These are phyloP conservation scores for Triplophysa rosa DNA, from an alignment of 2,113 vertebrate species.

Conservation along the genomic window DNA sequence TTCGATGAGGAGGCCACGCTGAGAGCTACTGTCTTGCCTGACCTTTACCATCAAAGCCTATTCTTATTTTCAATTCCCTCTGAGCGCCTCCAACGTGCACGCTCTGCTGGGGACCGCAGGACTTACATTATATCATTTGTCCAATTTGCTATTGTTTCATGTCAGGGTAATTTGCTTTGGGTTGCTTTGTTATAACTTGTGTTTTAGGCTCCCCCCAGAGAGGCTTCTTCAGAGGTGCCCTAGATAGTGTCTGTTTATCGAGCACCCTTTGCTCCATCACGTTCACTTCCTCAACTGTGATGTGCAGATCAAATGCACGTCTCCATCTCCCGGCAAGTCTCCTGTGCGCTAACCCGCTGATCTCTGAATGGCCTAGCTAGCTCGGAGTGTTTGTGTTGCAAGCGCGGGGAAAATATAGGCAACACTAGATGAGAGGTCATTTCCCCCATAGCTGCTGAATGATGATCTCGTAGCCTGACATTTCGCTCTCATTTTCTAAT, in stretches of 20 bases:
- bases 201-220: conserved; percentile 70
- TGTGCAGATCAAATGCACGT: conserved; percentile 73
- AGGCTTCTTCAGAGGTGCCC: conserved; percentile 69
- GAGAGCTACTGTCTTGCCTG: conserved; percentile 70
- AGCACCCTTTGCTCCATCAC: conserved; percentile 73
- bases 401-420: conserved; percentile 25
- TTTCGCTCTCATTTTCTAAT: conserved; percentile 55
- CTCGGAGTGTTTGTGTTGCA: conserved; percentile 12
- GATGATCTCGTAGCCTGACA: conserved; percentile 45
- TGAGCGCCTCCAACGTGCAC: conserved; percentile 64
- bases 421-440: conserved; percentile 40
- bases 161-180: conserved; percentile 82
- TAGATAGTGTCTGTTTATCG: conserved; percentile 80
- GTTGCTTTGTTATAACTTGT: conserved; percentile 76
- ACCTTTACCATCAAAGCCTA: conserved; percentile 78
- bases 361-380: conserved; percentile 61
- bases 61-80: conserved; percentile 78
- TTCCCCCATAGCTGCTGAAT: conserved; percentile 46
- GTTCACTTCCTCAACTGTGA: conserved; percentile 74
- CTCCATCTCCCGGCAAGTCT: conserved; percentile 71
- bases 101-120: conserved; percentile 75
- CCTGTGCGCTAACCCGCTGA: conserved; percentile 62
- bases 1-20: conserved; percentile 61
- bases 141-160: conserved; percentile 83
- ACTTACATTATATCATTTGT: conserved; percentile 83